Base-by-base conservation (phyloP, 2,797 vertebrate species). In the Apogon hyalosoma region DNA sequence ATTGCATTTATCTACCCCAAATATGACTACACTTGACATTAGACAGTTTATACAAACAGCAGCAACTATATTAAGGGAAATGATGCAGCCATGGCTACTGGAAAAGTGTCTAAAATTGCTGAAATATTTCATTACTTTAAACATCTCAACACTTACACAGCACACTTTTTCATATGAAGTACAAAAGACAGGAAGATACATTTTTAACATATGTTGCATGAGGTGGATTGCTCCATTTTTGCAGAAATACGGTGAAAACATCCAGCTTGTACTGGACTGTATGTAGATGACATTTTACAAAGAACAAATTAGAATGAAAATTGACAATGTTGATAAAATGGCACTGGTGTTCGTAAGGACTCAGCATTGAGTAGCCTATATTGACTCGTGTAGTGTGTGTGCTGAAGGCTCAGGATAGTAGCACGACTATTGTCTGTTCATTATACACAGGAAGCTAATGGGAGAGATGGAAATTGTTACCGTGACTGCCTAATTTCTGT, bases 271-370 rank as follows among this genome's bases (percentile, higher is more conserved):
- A 38, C 13, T 38, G 19, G 31, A 7, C 21, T 54, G 11, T 9
- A 48, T 11, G 39, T 54, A n/a, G 9, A 33, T 62, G 21, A 51
- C 8, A 36, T 61, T 69, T 66, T 15, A 28, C 36, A 60, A 42
- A 33, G 52, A 68, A 36, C 48, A 61, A 63, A 72, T 33, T 16
- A 66, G 11, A 63, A 56, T 56, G n/a, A 41, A 60, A 73, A 69
- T 5, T 31, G 11, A 55, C 56, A 45, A 52, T 58, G 11, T 18
- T 47, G 13, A 21, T 49, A 42, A 52, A 42, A 45, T 19, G 50
- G 24, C 0, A 19, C 11, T 60, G 61, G 9, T 28, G 19, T 45
- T 63, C 15, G n/a, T 53, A 3, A 54, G 18, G 36, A 50, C 7
- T 47, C 39, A n/a, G n/a, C 15, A 40, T 36, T 61, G 11, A 31